Conservation (phyloP, 2,888 invertebrate genomes). For the Pimpla rufipes region DNA sequence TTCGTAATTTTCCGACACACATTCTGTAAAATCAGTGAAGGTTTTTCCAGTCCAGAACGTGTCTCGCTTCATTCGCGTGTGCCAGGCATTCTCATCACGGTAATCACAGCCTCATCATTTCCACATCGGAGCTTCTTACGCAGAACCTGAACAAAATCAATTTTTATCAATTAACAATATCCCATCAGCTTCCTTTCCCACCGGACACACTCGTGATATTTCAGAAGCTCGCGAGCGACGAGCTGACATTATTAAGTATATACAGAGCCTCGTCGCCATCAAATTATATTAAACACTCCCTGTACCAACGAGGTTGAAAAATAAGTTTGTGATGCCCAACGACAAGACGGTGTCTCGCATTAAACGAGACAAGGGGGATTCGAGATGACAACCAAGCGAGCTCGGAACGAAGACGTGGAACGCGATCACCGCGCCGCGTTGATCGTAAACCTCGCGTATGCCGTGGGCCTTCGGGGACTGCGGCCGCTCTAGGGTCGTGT, state of each 20-base stretch:
- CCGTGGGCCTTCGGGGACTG: not conserved
- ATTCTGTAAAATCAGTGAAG: too few relatives aligned
- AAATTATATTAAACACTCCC: conserved; percentile 13
- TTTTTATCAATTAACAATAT: conserved; percentile 7
- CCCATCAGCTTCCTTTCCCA: not conserved
- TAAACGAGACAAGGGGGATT: not conserved
- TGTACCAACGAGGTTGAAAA: not conserved
- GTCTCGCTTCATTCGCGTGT: too few relatives aligned
- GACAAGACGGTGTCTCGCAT: not conserved
- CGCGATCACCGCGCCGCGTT: not conserved
- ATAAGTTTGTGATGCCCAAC: not conserved
- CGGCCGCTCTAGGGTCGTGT: conserved; percentile 24
- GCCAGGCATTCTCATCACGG: too few relatives aligned
- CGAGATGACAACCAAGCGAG: conserved; percentile 1
- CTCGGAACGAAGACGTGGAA: too few relatives aligned
- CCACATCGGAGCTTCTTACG: too few relatives aligned
- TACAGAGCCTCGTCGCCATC: not conserved
- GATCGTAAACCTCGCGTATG: conserved; percentile 17
- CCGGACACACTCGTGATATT: not conserved
- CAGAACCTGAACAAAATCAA: not conserved
- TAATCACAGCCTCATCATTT: too few relatives aligned
- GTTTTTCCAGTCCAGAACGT: too few relatives aligned
- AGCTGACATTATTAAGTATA: not conserved
- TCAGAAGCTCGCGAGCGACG: not conserved
- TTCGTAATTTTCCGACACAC: too few relatives aligned